Conservation (phyloP, 2,888 invertebrate species). For the Dastarcus helophoroides region DNA sequence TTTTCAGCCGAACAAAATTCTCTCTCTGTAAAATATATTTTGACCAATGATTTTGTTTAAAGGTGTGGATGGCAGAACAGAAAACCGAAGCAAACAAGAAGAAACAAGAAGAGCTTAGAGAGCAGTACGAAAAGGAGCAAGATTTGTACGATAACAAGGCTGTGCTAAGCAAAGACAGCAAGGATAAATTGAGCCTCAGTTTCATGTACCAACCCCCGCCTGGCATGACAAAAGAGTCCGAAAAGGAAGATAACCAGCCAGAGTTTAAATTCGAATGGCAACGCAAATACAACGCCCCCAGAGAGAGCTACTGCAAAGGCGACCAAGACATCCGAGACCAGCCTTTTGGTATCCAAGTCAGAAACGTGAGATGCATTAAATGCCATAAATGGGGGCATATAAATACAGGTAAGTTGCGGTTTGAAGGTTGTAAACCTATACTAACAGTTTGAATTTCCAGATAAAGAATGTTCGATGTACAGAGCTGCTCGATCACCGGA, state of each 20-base stretch:
- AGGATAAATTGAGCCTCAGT: constrained; percentile 94
- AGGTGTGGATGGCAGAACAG: constrained; percentile 99
- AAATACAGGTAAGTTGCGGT: constrained; percentile 56
- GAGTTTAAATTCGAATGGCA: constrained; percentile 99
- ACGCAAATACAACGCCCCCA: constrained; percentile 95
- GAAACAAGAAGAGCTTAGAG: constrained; percentile 91
- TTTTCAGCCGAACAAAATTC: not conserved
- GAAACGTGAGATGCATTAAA: constrained; percentile 96
- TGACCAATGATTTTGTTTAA: constrained; percentile 10
- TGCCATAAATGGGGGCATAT: constrained; percentile 99
- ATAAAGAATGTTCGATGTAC: constrained; percentile 93
- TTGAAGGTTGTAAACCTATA: not conserved
- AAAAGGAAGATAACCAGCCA: constrained; percentile 85
- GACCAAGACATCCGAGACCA: constrained; percentile 97
- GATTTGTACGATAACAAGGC: constrained; percentile 97
- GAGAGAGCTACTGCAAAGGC: constrained; percentile 96
- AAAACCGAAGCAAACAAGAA: constrained; percentile 94
- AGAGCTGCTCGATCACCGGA: constrained; percentile 67
- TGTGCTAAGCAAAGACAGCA: constrained; percentile 93
- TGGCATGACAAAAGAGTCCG: constrained; percentile 84
- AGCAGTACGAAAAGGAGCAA: constrained; percentile 98
- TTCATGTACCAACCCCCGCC: constrained; percentile 99
- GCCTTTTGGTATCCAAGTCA: constrained; percentile 94
- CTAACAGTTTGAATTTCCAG: constrained; percentile 36
- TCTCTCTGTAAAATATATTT: constrained; percentile 1